Evolutionary conservation across 2,888 invertebrate species (phyloP), one percentile per base, ranked within the genome.

Genomic region (Chironomus riparius): DNA sequence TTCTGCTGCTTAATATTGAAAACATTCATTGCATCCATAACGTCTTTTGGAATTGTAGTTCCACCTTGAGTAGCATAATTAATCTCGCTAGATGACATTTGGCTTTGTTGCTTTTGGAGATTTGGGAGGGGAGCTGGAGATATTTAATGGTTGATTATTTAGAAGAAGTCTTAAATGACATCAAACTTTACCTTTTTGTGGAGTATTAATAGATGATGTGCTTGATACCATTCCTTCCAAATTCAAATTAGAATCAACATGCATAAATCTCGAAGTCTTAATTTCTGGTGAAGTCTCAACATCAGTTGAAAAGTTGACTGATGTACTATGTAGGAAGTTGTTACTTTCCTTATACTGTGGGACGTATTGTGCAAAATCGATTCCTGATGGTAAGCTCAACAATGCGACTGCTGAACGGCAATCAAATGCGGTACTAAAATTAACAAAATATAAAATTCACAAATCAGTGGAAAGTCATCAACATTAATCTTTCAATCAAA

Each of bases 321-420:
- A 24, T 65, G 65, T 22, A 24, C 13, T 21, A 24, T 65, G 21
- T 24, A 65, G n/a, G 4, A 50, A 15, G 13, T 28, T 24, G 10
- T 18, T 21, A 76, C 77, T 68, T 24, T 65, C 65, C 65, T 74
- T 74, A 76, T 82, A 79, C 77, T 82, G 81, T 0, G 82, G 81
- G 76, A 81, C 82, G 10, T 84, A 79, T 73, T 85, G 84, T 5
- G 90, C 88, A 83, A 90, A 93, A 85, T 97, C 95, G 76, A 98
- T 85, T 0, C 98, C 98, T 79, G 92, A 92, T 0, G 90, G 86
- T 38, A 97, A 87, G 24, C 97, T 90, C 6, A 98, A 85, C 78
- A 99, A 93, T 0, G 93, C 93, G 4, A 98, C 94, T 0, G 97
- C 93, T 80, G 96, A 87, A 70, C 95, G 92, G 81, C 93, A 90